Base-by-base conservation (phyloP, 1,140 invertebrate genomes). In the Cydia fagiglandana region DNA sequence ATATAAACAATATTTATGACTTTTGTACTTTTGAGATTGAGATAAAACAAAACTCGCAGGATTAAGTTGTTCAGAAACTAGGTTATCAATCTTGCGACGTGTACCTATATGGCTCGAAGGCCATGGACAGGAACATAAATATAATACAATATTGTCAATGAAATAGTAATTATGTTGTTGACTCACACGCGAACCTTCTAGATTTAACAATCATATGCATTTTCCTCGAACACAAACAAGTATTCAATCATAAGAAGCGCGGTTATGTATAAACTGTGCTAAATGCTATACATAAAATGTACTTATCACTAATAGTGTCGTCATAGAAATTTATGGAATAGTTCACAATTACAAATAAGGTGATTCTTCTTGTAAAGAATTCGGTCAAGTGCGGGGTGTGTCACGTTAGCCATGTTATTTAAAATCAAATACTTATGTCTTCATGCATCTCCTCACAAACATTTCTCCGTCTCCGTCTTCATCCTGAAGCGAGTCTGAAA, bases 141-240 rank as follows among this genome's bases (percentile, higher is more conserved):
- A 70, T 17, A 70, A n/a, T 38, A 70, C n/a, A 70, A 70, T 70
- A 70, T 70, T 41, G 66, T 70, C 34, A 70, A 70, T 70, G n/a
- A 70, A 41, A 20, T 38, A 70, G 6, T 70, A 70, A 70, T 70
- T 41, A 70, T 70, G 34, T 17, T 9, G 66, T 34, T 70, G 66
- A 70, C 30, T 70, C 66, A 70, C 34, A 38, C 34, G 64, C 28
- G 15, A 9, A 45, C 30, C 30, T 38, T 68, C 13, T 47, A 47
- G 12, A 38, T 68, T 17, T 70, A 45, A 70, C 34, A 38, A 41
- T 70, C n/a, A 12, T n/a, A 24, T 61, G 17, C 20, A 61, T 61
- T 61, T 61, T 61, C 56, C 56, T 61, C 20, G 20, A 61, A 61
- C 10, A 12, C 20, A 24, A 61, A 61, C 56, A 24, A 61, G 17